Conservation (phyloP, 2,113 vertebrate genomes). For the Oncorhynchus clarkii region DNA sequence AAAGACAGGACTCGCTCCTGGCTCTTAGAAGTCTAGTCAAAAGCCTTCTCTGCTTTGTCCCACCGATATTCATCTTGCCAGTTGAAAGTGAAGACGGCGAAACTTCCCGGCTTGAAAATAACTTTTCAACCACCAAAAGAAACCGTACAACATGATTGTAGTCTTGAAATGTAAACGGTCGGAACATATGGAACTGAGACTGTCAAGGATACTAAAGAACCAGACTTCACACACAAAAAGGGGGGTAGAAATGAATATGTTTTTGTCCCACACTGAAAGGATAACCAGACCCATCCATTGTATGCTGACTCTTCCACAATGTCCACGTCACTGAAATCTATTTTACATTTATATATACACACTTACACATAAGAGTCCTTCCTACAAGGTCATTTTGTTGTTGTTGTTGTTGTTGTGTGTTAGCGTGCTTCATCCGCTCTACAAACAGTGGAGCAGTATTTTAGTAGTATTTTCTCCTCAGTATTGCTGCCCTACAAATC, state of each 20-base stretch:
- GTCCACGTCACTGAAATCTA: constrained; percentile 29
- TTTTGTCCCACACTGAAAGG: constrained; percentile 48
- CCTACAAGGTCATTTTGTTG: background rate
- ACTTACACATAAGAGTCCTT: background rate
- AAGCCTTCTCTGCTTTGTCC: constrained; percentile 57
- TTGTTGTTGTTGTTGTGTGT: background rate
- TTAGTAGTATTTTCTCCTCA: constrained; percentile 34
- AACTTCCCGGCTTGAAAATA: constrained; percentile 50
- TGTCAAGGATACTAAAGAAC: constrained; percentile 52
- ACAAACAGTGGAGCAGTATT: constrained; percentile 24
- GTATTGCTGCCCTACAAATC: constrained; percentile 35
- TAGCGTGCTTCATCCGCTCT: constrained; percentile 13
- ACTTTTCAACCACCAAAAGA: constrained; percentile 70
- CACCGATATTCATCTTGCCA: constrained; percentile 69
- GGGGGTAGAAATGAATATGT: constrained; percentile 39
- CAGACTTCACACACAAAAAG: constrained; percentile 40
- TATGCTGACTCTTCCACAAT: constrained; percentile 33
- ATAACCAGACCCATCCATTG: constrained; percentile 27
- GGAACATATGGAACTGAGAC: constrained; percentile 59
- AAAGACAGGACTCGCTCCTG: constrained; percentile 67
- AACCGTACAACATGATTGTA: constrained; percentile 65
- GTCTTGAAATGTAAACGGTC: constrained; percentile 53
- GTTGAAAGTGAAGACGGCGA: constrained; percentile 69
- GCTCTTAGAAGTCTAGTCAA: constrained; percentile 70
- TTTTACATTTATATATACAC: background rate